Conservation (phyloP, 2,888 invertebrate species). For the Endomychus coccineus region DNA sequence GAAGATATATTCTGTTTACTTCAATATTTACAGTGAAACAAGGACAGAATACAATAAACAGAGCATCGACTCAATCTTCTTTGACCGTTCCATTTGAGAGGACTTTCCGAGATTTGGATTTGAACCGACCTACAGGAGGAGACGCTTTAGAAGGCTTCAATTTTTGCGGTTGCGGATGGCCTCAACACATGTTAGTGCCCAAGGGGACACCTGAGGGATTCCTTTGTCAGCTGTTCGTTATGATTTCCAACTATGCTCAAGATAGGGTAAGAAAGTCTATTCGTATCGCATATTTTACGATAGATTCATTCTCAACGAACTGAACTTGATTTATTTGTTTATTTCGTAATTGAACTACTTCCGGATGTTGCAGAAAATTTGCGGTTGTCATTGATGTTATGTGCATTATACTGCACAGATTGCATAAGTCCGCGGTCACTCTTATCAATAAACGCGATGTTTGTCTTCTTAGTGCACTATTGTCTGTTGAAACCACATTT, state of each 20-base stretch:
- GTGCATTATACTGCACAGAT: too few species aligned
- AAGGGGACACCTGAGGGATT: constrained; percentile 61
- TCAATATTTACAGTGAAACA: constrained; percentile 52
- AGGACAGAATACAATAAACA: constrained; percentile 58
- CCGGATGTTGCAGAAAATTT: too few species aligned
- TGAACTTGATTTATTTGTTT: too few species aligned
- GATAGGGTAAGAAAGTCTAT: constrained; percentile 55
- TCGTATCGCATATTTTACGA: too few species aligned
- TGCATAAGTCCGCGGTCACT: too few species aligned
- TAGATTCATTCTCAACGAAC: too few species aligned
- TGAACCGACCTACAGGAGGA: constrained; percentile 50
- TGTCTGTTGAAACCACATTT: too few species aligned
- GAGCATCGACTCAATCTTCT: constrained; percentile 61
- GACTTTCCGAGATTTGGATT: constrained; percentile 64
- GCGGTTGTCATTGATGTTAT: too few species aligned
- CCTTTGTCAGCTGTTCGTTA: constrained; percentile 62
- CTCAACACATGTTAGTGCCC: constrained; percentile 70
- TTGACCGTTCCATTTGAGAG: constrained; percentile 76
- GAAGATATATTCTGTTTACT: constrained; percentile 1
- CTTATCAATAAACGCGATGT: too few species aligned
- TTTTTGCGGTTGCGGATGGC: constrained; percentile 86
- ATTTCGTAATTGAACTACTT: too few species aligned
- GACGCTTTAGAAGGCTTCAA: constrained; percentile 52
- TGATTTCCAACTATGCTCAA: constrained; percentile 64
- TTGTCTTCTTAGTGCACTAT: too few species aligned